Evolutionary conservation across 2,113 vertebrate genomes (phyloP), one percentile per base, ranked within the genome.

Genomic region (Notiomystis cincta): DNA sequence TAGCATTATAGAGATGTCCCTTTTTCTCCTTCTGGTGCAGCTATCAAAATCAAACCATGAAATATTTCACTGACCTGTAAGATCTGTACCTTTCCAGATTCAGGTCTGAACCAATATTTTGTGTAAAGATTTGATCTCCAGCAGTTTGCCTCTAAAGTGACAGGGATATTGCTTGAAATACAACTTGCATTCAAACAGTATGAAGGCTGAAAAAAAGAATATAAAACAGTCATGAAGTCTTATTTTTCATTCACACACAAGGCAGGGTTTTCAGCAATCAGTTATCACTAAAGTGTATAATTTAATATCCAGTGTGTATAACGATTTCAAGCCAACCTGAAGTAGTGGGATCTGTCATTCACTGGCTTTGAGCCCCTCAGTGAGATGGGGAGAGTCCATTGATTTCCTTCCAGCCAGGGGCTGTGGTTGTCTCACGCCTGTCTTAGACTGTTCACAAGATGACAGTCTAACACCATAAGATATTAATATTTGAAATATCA

Each of bases 381-480:
- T 13, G 35, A 80, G 38, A 33, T 20, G 54, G 56, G 25, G 33
- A 90, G 33, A 80, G 56, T 54, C 56, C 79, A 82, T 23, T 86
- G 79, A 88, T 77, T 94, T 73, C 3, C 33, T 94, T 90, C 62
- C 75, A 96, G 27, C 30, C 44, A 33, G 30, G 37, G n/a, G 48
- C 76, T 87, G 76, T 67, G 82, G 76, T 42, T 89, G 76, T 72
- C 76, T 92, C 80, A 81, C 0, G 31, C 64, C 72, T 90, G 67
- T 88, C 76, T 73, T 61, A 56, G 58, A 48, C 24, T 50, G 69
- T 79, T 97, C 95, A 92, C 88, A 88, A 92, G 93, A 92, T 90
- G 76, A 96, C 93, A 93, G 79, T 67, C 80, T 93, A 91, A 75
- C 51, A 88, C 88, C 57, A 42, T 51, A 75, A 94, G 79, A 93